These are phyloP conservation scores for Pempheris klunzingeri DNA, from an alignment of 2,797 vertebrate species.

Conservation along the genomic window DNA sequence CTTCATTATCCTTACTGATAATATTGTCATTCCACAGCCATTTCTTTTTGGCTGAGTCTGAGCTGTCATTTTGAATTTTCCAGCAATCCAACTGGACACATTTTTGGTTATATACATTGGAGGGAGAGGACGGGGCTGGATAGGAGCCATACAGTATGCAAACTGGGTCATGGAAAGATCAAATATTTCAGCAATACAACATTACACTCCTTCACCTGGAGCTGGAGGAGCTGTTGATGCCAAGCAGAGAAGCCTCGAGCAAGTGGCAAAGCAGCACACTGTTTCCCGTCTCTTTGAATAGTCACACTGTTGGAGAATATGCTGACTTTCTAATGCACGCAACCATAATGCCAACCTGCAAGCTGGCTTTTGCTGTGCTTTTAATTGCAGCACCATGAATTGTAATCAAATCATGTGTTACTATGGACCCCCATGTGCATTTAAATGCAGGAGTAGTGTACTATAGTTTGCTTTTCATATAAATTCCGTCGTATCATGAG, in stretches of 20 bases:
- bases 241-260: constrained; percentile 34
- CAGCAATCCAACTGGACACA: constrained; percentile 22
- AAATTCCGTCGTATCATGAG: constrained; percentile 12
- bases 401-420: neutral
- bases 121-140: neutral
- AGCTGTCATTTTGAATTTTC: constrained; percentile 41
- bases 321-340: constrained; percentile 17
- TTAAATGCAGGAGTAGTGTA: neutral
- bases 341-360: constrained; percentile 6
- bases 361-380: neutral
- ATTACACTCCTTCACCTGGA: constrained; percentile 46
- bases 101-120: constrained; percentile 24
- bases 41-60: constrained; percentile 22
- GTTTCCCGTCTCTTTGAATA: constrained; percentile 51
- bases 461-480: neutral
- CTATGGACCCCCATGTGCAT: neutral
- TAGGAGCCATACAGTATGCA: constrained; percentile 25
- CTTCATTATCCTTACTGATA: constrained; percentile 20
- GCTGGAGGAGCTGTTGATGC: constrained; percentile 49
- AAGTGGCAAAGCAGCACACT: constrained; percentile 45
- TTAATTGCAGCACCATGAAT: neutral
- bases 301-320: constrained; percentile 33
- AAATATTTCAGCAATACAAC: constrained; percentile 54
- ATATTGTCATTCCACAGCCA: constrained; percentile 9
- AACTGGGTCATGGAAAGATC: constrained; percentile 56